Conservation (phyloP, 2,888 invertebrate species). For the Rhamphomyia laevipes region DNA sequence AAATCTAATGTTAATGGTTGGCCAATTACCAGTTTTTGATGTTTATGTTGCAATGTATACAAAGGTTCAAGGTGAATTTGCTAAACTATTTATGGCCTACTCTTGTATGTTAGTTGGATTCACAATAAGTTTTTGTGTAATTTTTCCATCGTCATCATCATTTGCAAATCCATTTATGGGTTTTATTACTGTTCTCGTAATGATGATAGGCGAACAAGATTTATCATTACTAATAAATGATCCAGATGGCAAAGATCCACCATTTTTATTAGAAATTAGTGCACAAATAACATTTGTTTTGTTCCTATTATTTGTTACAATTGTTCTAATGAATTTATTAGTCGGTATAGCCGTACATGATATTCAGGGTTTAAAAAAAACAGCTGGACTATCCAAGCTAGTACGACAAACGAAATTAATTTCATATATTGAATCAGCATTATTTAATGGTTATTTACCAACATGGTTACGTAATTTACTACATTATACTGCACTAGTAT, state of each 20-base stretch:
- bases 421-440: conserved; percentile 69
- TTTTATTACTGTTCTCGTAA: conserved; percentile 70
- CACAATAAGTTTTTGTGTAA: conserved; percentile 77
- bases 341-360: conserved; percentile 83
- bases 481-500: conserved; percentile 66
- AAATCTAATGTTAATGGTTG: conserved; percentile 83
- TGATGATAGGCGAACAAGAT: conserved; percentile 82
- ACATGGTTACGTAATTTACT: conserved; percentile 60
- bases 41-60: conserved; percentile 88
- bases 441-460: conserved; percentile 69
- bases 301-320: conserved; percentile 71
- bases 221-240: conserved; percentile 63
- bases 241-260: conserved; percentile 63
- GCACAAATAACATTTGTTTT: conserved; percentile 72
- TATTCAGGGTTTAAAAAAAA: conserved; percentile 74
- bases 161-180: conserved; percentile 78
- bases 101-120: conserved; percentile 76
- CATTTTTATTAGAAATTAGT: conserved; percentile 63
- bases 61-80: conserved; percentile 75
- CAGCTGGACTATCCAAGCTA: conserved; percentile 69
- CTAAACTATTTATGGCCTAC: conserved; percentile 74
- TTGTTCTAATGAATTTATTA: conserved; percentile 73
- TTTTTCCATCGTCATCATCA: conserved; percentile 70
- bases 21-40: conserved; percentile 76
- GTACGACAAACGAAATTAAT: conserved; percentile 79